Conservation (phyloP, 1,140 invertebrate genomes). For the Drosophila bipectinata region DNA sequence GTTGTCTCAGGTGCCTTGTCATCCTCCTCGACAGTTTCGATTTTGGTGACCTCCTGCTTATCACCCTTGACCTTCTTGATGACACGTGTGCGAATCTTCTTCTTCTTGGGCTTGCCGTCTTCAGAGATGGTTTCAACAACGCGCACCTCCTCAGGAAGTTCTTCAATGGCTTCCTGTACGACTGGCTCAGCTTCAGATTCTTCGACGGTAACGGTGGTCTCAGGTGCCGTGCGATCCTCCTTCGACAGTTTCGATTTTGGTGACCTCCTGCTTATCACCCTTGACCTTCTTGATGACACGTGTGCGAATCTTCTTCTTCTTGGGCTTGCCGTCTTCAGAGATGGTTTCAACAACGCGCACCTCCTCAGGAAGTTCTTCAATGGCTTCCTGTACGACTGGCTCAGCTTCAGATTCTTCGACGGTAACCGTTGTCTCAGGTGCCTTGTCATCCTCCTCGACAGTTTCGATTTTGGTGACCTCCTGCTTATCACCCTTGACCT, state of each 20-base stretch:
- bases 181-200: neutral
- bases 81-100: slow-evolving; percentile 10
- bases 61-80: slow-evolving; percentile 17
- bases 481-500: slow-evolving; percentile 13
- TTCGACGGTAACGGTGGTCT: slow-evolving; percentile 9
- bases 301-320: slow-evolving; percentile 17
- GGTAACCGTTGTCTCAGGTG: neutral
- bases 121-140: slow-evolving; percentile 3
- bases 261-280: slow-evolving; percentile 4
- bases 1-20: slow-evolving; percentile 8
- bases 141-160: slow-evolving; percentile 6
- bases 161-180: neutral
- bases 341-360: slow-evolving; percentile 5
- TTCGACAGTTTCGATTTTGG: slow-evolving; percentile 15
- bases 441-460: slow-evolving; percentile 9
- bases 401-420: neutral
- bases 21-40: slow-evolving; percentile 9
- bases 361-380: slow-evolving; percentile 6
- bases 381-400: neutral
- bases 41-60: slow-evolving; percentile 10
- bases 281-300: slow-evolving; percentile 15
- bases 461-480: slow-evolving; percentile 15
- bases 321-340: slow-evolving; percentile 5
- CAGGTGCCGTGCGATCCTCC: slow-evolving; percentile 1
- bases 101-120: slow-evolving; percentile 14